A percentile compares a stretch with the other conserved stretches of the same genome.
These are phyloP conservation scores for Ectobius pallidus DNA, from an alignment of 2,888 invertebrate species.

Conservation along the genomic window DNA sequence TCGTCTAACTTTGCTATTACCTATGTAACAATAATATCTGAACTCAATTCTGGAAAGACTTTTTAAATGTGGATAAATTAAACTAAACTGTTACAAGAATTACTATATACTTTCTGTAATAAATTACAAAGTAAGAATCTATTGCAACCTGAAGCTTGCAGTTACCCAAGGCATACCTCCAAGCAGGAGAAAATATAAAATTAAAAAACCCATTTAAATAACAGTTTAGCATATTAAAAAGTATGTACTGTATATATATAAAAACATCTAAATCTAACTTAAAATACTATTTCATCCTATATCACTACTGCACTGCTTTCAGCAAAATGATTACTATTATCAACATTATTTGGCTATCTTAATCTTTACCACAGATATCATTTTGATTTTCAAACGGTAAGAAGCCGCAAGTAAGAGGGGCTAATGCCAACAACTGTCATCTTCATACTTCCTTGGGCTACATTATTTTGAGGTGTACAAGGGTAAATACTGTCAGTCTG, in stretches of 20 bases:
- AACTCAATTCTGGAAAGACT: too few species aligned
- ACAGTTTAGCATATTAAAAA: background rate
- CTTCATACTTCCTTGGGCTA: background rate
- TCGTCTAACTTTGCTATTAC: too few species aligned
- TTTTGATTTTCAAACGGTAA: slow-evolving; percentile 25
- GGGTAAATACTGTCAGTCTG: background rate
- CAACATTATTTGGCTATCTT: slow-evolving; percentile 24
- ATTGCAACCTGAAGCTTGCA: slow-evolving; percentile 1
- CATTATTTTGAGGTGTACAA: background rate
- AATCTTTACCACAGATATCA: slow-evolving; percentile 22
- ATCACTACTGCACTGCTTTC: slow-evolving; percentile 17
- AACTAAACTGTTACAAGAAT: too few species aligned
- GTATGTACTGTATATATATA: background rate
- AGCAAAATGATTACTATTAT: slow-evolving; percentile 10
- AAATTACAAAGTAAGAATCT: too few species aligned
- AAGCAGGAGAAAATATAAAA: slow-evolving; percentile 8
- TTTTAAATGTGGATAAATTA: too few species aligned
- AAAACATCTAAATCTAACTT: slow-evolving; percentile 16
- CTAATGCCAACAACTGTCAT: background rate
- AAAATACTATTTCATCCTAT: slow-evolving; percentile 13
- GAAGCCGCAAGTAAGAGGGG: background rate
- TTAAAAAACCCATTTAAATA: background rate
- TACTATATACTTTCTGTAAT: too few species aligned
- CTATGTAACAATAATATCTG: too few species aligned
- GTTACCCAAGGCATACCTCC: background rate